A percentile compares a stretch with the other conserved stretches of the same genome.
Evolutionary conservation across 1,140 invertebrate species (phyloP).

Genomic region (Subanguina moxae): DNA sequence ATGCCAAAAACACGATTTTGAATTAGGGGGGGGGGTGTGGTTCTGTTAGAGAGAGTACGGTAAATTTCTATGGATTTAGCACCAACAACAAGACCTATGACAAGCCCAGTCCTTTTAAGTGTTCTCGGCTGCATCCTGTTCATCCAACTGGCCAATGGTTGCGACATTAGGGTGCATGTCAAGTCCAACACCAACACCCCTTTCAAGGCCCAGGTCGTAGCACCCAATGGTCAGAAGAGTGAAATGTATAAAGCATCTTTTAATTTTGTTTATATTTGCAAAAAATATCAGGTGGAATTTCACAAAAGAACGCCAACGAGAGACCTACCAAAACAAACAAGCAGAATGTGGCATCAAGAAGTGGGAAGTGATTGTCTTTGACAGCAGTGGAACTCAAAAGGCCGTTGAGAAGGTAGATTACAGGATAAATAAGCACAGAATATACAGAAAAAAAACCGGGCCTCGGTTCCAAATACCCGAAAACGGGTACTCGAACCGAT

Average conservation of each 20-base stretch:
- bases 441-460: no score
- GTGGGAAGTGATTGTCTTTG: slow-evolving; percentile 29
- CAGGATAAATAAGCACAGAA: no score
- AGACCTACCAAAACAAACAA: slow-evolving; percentile 54
- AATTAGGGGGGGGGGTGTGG: no score
- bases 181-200: slow-evolving; percentile 51
- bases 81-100: no score
- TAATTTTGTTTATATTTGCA: slow-evolving; percentile 1
- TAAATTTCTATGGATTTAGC: no score
- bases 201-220: slow-evolving; percentile 48
- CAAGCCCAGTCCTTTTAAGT: background rate
- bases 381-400: slow-evolving; percentile 25
- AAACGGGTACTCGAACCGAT: no score
- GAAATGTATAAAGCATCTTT: slow-evolving; percentile 44
- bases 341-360: slow-evolving; percentile 48
- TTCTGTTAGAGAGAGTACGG: no score
- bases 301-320: slow-evolving; percentile 42
- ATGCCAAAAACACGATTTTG: no score
- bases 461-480: no score
- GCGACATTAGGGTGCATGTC: slow-evolving; percentile 55
- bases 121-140: background rate
- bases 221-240: slow-evolving; percentile 55
- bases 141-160: slow-evolving; percentile 12
- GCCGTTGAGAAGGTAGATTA: slow-evolving; percentile 3
- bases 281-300: slow-evolving; percentile 45